Conservation (phyloP, 2,113 vertebrate species). For the Zosterops pallidus region DNA sequence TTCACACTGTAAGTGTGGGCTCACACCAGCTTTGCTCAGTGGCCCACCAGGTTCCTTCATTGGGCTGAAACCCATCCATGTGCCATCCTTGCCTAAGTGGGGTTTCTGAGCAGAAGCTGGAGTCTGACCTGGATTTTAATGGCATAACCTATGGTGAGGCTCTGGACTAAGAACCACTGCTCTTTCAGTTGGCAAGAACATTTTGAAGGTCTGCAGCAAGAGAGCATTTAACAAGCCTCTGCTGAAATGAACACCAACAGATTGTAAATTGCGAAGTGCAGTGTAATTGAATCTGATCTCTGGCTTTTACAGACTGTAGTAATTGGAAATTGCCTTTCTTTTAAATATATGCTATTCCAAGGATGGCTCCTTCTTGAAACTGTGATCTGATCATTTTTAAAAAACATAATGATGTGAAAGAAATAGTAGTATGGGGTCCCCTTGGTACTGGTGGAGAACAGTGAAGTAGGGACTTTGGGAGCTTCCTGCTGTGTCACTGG, state of each 20-base stretch:
- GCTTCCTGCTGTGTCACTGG: slow-evolving; percentile 34
- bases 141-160: not conserved
- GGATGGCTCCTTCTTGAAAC: not conserved
- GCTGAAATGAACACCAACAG: slow-evolving; percentile 49
- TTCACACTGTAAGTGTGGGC: not conserved
- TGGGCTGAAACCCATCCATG: not conserved
- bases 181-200: slow-evolving; percentile 11
- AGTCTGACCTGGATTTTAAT: not conserved
- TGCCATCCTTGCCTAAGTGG: not conserved
- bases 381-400: not conserved
- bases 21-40: not conserved
- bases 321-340: slow-evolving; percentile 48
- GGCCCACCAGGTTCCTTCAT: not conserved
- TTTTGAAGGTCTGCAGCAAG: slow-evolving; percentile 27
- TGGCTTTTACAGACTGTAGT: slow-evolving; percentile 29
- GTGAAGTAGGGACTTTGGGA: not conserved
- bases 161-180: not conserved
- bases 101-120: not conserved
- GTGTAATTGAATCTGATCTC: slow-evolving; percentile 61
- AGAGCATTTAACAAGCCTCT: slow-evolving; percentile 27
- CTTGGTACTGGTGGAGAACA: not conserved
- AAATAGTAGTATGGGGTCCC: not conserved
- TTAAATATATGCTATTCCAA: not conserved
- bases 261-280: slow-evolving; percentile 41
- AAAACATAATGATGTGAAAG: not conserved